Conservation (phyloP, 2,113 vertebrate genomes). For the Crotalus tigris region DNA sequence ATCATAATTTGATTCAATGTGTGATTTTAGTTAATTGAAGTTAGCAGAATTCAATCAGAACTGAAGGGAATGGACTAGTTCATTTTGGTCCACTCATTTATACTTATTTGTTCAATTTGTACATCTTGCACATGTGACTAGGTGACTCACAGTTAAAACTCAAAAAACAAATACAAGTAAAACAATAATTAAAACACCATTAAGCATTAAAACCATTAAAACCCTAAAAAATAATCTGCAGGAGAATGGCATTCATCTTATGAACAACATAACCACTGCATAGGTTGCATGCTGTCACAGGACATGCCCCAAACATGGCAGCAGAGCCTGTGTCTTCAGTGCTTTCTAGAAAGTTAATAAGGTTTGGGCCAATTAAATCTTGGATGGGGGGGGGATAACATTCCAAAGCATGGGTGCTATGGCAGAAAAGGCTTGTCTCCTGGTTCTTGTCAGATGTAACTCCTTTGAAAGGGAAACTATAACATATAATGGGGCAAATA, state of each 20-base stretch:
- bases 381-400: background rate
- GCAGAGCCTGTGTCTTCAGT: background rate
- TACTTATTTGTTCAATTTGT: background rate
- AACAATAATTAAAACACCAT: background rate
- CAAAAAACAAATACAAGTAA: background rate
- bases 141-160: background rate
- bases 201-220: background rate
- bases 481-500: background rate
- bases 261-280: background rate
- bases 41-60: background rate
- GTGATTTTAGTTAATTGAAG: background rate
- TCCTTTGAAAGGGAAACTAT: background rate
- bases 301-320: background rate
- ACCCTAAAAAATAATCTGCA: background rate
- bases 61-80: background rate
- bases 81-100: background rate
- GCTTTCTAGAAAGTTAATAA: background rate
- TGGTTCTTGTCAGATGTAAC: background rate
- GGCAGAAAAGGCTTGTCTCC: background rate
- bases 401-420: background rate
- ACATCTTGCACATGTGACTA: background rate
- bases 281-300: background rate
- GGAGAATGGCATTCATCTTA: background rate
- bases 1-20: background rate
- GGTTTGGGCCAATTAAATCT: background rate